phyloP scores from a whole-genome alignment of 1,140 invertebrate species.

The Ephestia elutella region DNA sequence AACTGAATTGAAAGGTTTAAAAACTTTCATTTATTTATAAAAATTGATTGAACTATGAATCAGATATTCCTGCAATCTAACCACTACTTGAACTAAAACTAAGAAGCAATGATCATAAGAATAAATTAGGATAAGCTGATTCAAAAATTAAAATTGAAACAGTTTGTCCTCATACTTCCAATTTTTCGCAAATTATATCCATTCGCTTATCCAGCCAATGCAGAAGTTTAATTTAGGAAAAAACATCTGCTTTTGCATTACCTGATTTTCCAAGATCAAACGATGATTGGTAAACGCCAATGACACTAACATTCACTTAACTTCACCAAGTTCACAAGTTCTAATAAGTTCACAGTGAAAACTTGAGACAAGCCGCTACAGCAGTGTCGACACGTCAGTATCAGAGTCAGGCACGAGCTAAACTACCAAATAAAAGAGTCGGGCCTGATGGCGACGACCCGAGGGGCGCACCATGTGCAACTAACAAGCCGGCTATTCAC shows the following conservation, averaged over 20 bases:
- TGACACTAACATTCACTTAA: conserved; percentile 4
- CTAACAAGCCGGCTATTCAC: conserved; percentile 41
- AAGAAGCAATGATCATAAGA: no score
- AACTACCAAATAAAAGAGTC: conserved; percentile 45
- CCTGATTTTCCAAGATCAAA: not conserved
- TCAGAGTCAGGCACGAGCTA: conserved; percentile 36
- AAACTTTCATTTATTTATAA: no score
- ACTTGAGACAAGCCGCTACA: not conserved
- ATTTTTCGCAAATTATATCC: no score
- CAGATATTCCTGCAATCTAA: no score
- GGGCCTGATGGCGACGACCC: conserved; percentile 21
- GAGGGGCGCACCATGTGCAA: conserved; percentile 45
- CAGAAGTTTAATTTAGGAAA: not conserved
- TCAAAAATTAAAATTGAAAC: no score
- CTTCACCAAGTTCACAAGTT: not conserved
- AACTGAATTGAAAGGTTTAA: no score
- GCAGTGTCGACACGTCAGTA: conserved; percentile 35
- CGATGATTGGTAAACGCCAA: not conserved
- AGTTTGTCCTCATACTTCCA: no score
- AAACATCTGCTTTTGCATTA: not conserved
- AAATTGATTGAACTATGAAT: no score
- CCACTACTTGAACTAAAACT: no score
- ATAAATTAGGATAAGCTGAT: no score
- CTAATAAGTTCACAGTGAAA: not conserved
- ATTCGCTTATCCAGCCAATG: no score